Percentiles rank a stretch among this genome's conserved stretches.
These are phyloP conservation scores for Triops longicaudatus DNA, from an alignment of 1,140 invertebrate species.

Conservation along the genomic window DNA sequence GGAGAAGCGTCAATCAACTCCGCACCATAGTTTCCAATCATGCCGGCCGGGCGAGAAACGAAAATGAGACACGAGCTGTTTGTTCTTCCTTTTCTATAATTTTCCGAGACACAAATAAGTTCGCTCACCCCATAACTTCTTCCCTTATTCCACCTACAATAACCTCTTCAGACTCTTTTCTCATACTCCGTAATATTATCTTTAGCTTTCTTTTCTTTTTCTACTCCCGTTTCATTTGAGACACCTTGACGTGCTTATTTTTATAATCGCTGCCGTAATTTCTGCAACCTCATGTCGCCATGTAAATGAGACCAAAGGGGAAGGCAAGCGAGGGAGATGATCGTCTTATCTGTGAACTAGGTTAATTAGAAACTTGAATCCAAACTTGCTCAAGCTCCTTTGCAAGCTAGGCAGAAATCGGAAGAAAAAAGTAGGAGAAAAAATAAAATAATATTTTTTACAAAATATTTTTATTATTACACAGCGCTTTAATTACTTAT, in stretches of 20 bases:
- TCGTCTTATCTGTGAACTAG: neutral
- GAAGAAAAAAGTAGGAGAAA: neutral
- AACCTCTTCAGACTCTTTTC: too few species aligned
- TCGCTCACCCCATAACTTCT: too few species aligned
- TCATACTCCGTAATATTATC: too few species aligned
- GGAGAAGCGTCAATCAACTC: neutral
- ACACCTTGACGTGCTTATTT: neutral
- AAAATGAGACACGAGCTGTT: neutral
- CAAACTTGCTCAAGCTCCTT: neutral
- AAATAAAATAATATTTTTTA: neutral
- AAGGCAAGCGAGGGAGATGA: neutral
- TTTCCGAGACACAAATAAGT: neutral
- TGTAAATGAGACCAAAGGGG: neutral
- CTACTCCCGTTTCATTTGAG: too few species aligned
- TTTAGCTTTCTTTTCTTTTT: too few species aligned
- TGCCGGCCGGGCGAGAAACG: neutral
- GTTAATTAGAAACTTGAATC: neutral
- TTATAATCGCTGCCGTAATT: neutral
- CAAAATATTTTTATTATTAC: neutral
- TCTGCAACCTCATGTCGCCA: neutral
- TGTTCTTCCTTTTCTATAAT: neutral
- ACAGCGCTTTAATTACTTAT: neutral
- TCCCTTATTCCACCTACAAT: too few species aligned
- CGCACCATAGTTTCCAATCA: conserved; percentile 8
- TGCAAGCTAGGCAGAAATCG: neutral